Percentiles rank a stretch among this genome's conserved stretches.
phyloP scores from a whole-genome alignment of 1,140 invertebrate genomes.

The Trialeurodes vaporariorum region DNA sequence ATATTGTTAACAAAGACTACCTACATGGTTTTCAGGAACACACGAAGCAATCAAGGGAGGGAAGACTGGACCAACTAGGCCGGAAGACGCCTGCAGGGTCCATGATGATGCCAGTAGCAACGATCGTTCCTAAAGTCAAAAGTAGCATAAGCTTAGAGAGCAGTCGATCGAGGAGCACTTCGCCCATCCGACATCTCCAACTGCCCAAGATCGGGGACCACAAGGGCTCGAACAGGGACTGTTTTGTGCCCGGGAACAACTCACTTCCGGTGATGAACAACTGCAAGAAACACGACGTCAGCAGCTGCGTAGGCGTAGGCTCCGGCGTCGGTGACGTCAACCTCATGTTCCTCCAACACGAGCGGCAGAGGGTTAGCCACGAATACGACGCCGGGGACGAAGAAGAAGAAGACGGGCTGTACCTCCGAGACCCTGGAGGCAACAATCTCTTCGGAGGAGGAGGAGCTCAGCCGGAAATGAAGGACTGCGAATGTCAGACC shows the following conservation, averaged over 20 bases:
- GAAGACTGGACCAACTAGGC: slow-evolving; percentile 55
- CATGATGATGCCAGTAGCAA: slow-evolving; percentile 13
- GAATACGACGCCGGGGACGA: slow-evolving; percentile 37
- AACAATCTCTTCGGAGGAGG: too few species aligned
- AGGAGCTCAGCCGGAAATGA: slow-evolving; percentile 36
- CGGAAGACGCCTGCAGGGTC: slow-evolving; percentile 35
- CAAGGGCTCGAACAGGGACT: not conserved
- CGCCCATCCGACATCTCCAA: slow-evolving; percentile 21
- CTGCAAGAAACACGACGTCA: not conserved
- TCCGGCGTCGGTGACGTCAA: slow-evolving; percentile 7
- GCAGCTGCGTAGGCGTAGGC: not conserved
- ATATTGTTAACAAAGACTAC: too few species aligned
- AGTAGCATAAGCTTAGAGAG: slow-evolving; percentile 21
- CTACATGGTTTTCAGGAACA: slow-evolving; percentile 53
- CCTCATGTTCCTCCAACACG: not conserved
- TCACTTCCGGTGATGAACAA: slow-evolving; percentile 24
- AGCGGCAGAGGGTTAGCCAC: slow-evolving; percentile 31
- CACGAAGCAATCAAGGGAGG: slow-evolving; percentile 62
- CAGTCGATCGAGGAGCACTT: not conserved
- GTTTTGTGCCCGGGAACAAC: slow-evolving; percentile 19
- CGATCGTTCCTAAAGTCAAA: slow-evolving; percentile 28
- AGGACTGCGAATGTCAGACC: slow-evolving; percentile 66
- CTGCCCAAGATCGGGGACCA: slow-evolving; percentile 31
- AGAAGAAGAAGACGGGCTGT: slow-evolving; percentile 35
- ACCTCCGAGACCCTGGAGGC: slow-evolving; percentile 38